Percentiles rank a stretch among this genome's conserved stretches.
Conservation (phyloP, 2,113 vertebrate genomes). For the Hypanus sabinus region DNA sequence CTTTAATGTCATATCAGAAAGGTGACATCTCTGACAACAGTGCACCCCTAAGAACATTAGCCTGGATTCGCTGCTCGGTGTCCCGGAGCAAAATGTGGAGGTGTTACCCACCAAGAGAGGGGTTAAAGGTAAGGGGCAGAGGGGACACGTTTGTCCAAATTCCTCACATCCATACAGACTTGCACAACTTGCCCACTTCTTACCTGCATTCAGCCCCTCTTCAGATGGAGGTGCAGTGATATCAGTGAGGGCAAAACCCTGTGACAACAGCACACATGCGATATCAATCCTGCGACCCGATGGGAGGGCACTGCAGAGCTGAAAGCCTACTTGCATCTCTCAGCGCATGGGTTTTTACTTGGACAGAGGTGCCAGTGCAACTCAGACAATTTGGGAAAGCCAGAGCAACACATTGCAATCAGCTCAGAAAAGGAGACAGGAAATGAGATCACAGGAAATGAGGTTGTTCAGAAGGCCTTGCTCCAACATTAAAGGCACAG, state of each 20-base stretch:
- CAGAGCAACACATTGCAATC: not conserved
- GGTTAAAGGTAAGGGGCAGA: not conserved
- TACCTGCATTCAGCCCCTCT: not conserved
- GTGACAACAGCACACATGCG: not conserved
- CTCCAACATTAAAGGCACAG: not conserved
- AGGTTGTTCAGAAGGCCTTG: not conserved
- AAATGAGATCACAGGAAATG: constrained; percentile 29
- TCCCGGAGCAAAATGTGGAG: too few relatives aligned
- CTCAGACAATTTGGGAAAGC: not conserved
- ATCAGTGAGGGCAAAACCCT: not conserved
- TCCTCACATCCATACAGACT: not conserved
- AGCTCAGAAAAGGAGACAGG: not conserved
- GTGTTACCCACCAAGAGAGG: too few relatives aligned
- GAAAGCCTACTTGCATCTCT: not conserved
- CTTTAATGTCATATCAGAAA: too few relatives aligned
- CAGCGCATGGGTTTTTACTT: not conserved
- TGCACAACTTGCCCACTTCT: not conserved
- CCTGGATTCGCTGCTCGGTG: too few relatives aligned
- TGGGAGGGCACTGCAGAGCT: not conserved
- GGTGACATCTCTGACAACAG: too few relatives aligned
- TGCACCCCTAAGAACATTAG: too few relatives aligned
- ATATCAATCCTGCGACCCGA: not conserved
- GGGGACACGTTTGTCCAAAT: not conserved
- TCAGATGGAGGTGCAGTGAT: not conserved
- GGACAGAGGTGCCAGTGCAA: not conserved